Base-by-base conservation (phyloP, 2,888 invertebrate species). In the Drosophila stalkeri region DNA sequence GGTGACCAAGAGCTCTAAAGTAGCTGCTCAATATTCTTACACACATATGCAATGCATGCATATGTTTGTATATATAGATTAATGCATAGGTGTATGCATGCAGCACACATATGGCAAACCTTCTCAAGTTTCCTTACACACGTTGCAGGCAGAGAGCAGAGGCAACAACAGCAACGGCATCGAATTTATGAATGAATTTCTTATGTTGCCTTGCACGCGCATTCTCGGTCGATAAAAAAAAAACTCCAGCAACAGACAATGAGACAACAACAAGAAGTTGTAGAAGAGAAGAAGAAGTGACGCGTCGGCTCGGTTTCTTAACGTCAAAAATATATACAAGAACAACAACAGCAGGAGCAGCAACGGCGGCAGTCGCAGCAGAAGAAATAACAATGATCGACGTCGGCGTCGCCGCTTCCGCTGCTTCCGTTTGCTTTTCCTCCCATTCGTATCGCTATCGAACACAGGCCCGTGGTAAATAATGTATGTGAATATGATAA, bases 121-220 rank as follows among this genome's bases (percentile, higher is more conserved):
- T 89, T 87, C 84, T 84, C 84, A 76, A 67, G 88, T 84, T 84
- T 72, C 80, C 64, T 57, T 61, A 57, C 68, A 73, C 59, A 43
- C 77, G 47, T 12, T 55, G 18, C 64, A 74, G 71, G 63, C 66
- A 74, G 52, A 37, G 52, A 51, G 44, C 52, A 60, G 43, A 18
- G 72, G 39, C 31, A 64, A 63, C 68, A 72, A 60, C 69, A 44
- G n/a, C 41, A n/a, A 52, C 31, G 68, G 64, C 72, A 67, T 49
- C 59, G 67, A 80, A 85, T 85, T 91, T 88, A 91, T 91, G 91
- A 91, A 91, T 91, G 91, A 91, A 91, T 90, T 92, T 92, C 89
- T 92, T 81, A 73, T 87, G 89, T 91, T 92, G 91, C 92, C 80
- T 91, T 80, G 74, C 89, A 91, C 91, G 83, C 80, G 83, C 85